phyloP scores from a whole-genome alignment of 1,140 invertebrate genomes.

The Conopomorpha cramerella region DNA sequence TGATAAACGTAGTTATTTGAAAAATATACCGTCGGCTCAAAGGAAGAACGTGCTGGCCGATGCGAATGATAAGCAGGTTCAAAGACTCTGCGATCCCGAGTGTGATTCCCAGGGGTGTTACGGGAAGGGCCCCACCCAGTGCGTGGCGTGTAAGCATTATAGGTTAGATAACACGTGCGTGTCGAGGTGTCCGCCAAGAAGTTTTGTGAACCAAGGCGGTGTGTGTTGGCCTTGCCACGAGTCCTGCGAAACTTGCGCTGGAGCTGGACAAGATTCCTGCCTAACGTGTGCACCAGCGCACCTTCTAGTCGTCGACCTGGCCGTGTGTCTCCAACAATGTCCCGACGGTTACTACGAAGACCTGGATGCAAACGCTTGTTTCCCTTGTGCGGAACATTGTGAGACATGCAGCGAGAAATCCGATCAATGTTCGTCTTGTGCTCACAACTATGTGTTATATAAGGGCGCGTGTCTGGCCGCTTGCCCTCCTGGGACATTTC shows the following conservation, averaged over 20 bases:
- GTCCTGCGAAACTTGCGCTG: conserved; percentile 80
- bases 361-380: conserved; percentile 71
- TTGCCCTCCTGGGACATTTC: conserved; percentile 79
- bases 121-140: conserved; percentile 77
- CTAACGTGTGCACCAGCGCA: conserved; percentile 79
- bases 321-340: conserved; percentile 79
- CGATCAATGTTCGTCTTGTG: conserved; percentile 79
- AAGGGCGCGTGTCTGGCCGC: conserved; percentile 78
- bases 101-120: conserved; percentile 81
- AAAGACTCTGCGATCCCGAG: conserved; percentile 72
- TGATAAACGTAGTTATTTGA: conserved; percentile 67
- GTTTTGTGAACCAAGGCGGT: conserved; percentile 76
- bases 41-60: conserved; percentile 49
- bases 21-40: conserved; percentile 60
- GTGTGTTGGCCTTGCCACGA: conserved; percentile 82
- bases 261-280: conserved; percentile 79
- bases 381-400: conserved; percentile 75
- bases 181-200: conserved; percentile 76
- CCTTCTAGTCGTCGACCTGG: conserved; percentile 74
- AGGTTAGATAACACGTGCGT: conserved; percentile 80
- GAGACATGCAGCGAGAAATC: conserved; percentile 79
- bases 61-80: conserved; percentile 64
- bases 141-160: conserved; percentile 78
- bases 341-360: conserved; percentile 83
- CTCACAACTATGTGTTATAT: conserved; percentile 77